Percentiles rank a stretch among this genome's conserved stretches.
phyloP scores from a whole-genome alignment of 2,888 invertebrate genomes.

The Ectemnius cavifrons region DNA sequence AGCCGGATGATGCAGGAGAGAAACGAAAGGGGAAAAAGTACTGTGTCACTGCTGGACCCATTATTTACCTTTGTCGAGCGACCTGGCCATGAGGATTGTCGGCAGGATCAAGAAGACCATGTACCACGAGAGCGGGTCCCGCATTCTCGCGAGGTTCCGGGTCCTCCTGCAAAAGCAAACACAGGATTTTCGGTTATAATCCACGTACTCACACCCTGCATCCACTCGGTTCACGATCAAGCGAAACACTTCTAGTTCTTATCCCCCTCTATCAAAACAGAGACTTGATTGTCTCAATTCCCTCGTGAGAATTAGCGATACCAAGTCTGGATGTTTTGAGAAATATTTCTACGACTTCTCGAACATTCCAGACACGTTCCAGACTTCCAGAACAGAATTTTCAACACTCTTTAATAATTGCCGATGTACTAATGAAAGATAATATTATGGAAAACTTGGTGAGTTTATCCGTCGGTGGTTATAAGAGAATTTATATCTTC shows the following conservation, averaged over 20 bases:
- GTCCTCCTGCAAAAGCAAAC: constrained; percentile 63
- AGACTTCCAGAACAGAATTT: too few species aligned
- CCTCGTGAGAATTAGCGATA: background rate
- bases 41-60: background rate
- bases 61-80: constrained; percentile 77
- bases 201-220: constrained; percentile 34
- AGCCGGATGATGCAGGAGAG: too few species aligned
- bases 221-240: constrained; percentile 4
- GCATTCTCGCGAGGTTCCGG: constrained; percentile 73
- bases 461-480: too few species aligned
- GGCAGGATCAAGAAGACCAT: constrained; percentile 77
- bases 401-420: too few species aligned
- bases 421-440: too few species aligned
- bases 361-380: too few species aligned
- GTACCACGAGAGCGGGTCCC: constrained; percentile 77
- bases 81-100: constrained; percentile 77
- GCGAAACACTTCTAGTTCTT: background rate
- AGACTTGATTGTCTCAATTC: background rate
- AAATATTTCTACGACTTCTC: too few species aligned
- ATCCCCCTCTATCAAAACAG: background rate
- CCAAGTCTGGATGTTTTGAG: too few species aligned
- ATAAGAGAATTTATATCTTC: too few species aligned
- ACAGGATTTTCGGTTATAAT: constrained; percentile 25
- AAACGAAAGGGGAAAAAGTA: too few species aligned
- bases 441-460: too few species aligned